Base-by-base conservation (phyloP, 2,113 vertebrate species). In the Conger conger region DNA sequence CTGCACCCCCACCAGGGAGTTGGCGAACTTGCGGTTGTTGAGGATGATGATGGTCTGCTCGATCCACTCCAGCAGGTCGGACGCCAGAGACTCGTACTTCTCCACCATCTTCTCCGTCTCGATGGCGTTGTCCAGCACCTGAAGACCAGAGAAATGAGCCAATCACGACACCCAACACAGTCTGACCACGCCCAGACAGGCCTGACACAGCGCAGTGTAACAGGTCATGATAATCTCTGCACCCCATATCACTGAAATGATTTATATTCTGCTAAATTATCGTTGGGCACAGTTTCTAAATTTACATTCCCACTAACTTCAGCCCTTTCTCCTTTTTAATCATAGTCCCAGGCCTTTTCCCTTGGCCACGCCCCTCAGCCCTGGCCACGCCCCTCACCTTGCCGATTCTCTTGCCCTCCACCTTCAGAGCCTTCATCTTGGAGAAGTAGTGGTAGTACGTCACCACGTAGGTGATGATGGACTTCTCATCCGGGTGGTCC, bases 391-490 rank as follows among this genome's bases (percentile, higher is more conserved):
- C 53, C 78, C 94, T 92, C 86, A 99, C 98, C 96, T 99, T 99
- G 86, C 98, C 98, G 0, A 99, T 98, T 4, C 98, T 96, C 85
- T 99, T 99, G 88, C 98, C 98, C 92, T 99, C 98, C 17, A 99
- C 98, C 86, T 98, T 98, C 91, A 99, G 93, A 36, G 98, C 98
- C 89, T 99, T 99, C 98, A 99, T 99, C 94, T 99, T 99, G 85
- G 97, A 98, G 94, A 99, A 99, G 93, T 99, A 99, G 94, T 99
- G 98, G 92, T 99, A 99, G 15, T 99, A 99, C 0, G 98, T 99
- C 83, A 99, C 98, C 89, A 96, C 95, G 4, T 96, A 96, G 0
- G 95, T 96, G 87, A 96, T 95, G 89, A 96, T 92, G 87, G 95
- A 96, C 82, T 96, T 96, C 85, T 96, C 95, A 82, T 96, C 95